Evolutionary conservation across 2,113 vertebrate species (phyloP), one percentile per base, ranked within the genome.

Genomic region (Mustela nigripes): DNA sequence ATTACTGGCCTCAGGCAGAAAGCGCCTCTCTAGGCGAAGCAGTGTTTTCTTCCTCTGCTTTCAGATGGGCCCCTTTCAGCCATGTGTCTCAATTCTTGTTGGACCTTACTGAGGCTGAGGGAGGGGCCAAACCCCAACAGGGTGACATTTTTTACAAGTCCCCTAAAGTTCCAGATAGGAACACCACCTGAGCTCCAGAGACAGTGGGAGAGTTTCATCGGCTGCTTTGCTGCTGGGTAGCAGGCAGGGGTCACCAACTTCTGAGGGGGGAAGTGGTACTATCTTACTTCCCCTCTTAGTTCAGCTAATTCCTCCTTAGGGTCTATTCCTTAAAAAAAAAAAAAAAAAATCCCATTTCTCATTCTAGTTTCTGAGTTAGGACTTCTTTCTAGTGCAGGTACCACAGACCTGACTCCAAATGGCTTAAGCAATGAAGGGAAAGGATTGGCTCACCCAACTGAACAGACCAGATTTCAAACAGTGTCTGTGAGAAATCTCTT

Each of bases 1-100:
- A 83, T 98, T 92, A 71, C 96, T 93, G 87, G 92, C 97, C 87
- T 82, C 58, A 60, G 95, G 95, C 95, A 95, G 95, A 95, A 97
- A 96, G 60, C 36, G 31, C 91, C 18, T 91, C 63, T 96, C 58
- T 78, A 58, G 45, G 76, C 86, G 36, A 69, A 88, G 83, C 36
- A 53, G 50, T 10, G 10, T 89, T 83, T 95, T 93, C 91, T 88
- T 50, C 83, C 86, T 53, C 39, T 78, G 80, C 83, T 84, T 76
- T 80, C 80, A 73, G 79, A 80, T 63, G 24, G 60, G 39, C 33
- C 33, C 22, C 19, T 82, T 86, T 93, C 50, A 69, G 87, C 87
- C 60, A 15, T 36, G 18, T 65, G 36, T 91, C 36, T 91, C 33
- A 39, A 58, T 82, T 86, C 85, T 92, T 95, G n/a, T 16, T 74